These are phyloP conservation scores for Anastatus disparis DNA, from an alignment of 1,140 invertebrate genomes.

Conservation along the genomic window DNA sequence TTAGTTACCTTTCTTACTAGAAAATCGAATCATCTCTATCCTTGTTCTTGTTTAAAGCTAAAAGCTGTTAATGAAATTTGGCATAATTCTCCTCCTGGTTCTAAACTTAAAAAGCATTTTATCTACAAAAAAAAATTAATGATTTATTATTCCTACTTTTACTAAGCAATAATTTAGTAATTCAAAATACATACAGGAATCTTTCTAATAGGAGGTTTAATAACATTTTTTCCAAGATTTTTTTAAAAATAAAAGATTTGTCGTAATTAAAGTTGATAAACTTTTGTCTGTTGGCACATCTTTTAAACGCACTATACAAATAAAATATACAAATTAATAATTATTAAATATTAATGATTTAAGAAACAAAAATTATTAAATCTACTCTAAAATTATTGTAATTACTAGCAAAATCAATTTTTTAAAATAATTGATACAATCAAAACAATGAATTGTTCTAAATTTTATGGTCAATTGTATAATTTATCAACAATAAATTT, in stretches of 20 bases:
- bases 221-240: constrained; percentile 91
- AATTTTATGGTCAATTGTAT: too few species aligned
- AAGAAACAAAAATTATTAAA: too few species aligned
- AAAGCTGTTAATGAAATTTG: constrained; percentile 93
- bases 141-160: not conserved
- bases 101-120: constrained; percentile 95
- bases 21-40: constrained; percentile 93
- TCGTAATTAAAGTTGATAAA: constrained; percentile 84
- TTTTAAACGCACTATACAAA: constrained; percentile 79
- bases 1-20: constrained; percentile 83
- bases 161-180: constrained; percentile 3
- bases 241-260: constrained; percentile 95
- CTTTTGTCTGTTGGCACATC: constrained; percentile 95
- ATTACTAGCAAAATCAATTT: too few species aligned
- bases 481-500: too few species aligned
- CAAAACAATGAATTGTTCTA: too few species aligned
- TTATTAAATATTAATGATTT: not conserved
- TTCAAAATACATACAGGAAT: constrained; percentile 78
- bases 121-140: constrained; percentile 72
- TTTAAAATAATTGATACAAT: too few species aligned
- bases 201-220: constrained; percentile 84
- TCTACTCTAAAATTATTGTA: not conserved
- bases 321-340: constrained; percentile 11
- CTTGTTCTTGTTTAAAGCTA: constrained; percentile 95
- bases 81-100: constrained; percentile 90